phyloP scores from a whole-genome alignment of 2,888 invertebrate genomes.

The Rapana venosa region DNA sequence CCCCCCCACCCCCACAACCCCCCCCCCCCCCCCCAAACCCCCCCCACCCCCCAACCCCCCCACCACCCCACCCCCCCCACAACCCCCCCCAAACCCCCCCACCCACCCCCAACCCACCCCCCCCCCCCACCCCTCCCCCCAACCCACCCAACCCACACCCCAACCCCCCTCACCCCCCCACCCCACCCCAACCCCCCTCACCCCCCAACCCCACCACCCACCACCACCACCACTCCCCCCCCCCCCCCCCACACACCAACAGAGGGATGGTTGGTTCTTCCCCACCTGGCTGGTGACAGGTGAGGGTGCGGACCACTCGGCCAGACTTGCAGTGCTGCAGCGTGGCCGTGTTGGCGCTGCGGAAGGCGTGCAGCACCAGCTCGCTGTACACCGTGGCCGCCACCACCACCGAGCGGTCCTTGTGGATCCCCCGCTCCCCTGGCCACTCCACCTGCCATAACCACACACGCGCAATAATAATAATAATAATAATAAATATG shows the following conservation, averaged over 20 bases:
- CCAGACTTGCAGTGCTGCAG: slow-evolving; percentile 70
- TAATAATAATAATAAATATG: too few species aligned
- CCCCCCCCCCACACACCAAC: too few species aligned
- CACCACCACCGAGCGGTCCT: slow-evolving; percentile 69
- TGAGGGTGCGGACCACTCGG: slow-evolving; percentile 66
- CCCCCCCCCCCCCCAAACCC: not conserved
- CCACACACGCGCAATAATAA: too few species aligned
- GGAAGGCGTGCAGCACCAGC: slow-evolving; percentile 71
- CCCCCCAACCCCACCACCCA: not conserved
- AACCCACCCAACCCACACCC: not conserved
- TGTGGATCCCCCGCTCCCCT: slow-evolving; percentile 57
- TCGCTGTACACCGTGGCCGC: slow-evolving; percentile 65
- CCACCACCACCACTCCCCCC: not conserved
- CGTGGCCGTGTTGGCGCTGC: slow-evolving; percentile 66
- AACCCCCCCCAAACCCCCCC: not conserved
- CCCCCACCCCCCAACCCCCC: too few species aligned
- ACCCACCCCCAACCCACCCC: not conserved
- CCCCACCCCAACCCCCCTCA: not conserved
- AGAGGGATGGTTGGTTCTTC: too few species aligned
- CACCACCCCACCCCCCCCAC: not conserved
- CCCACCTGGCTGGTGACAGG: slow-evolving; percentile 64
- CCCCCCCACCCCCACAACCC: not conserved
- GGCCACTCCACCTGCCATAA: slow-evolving; percentile 17
- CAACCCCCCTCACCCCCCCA: not conserved
- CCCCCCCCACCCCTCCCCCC: not conserved